These are phyloP conservation scores for Danio tinwini DNA, from an alignment of 2,797 vertebrate species.

Conservation along the genomic window DNA sequence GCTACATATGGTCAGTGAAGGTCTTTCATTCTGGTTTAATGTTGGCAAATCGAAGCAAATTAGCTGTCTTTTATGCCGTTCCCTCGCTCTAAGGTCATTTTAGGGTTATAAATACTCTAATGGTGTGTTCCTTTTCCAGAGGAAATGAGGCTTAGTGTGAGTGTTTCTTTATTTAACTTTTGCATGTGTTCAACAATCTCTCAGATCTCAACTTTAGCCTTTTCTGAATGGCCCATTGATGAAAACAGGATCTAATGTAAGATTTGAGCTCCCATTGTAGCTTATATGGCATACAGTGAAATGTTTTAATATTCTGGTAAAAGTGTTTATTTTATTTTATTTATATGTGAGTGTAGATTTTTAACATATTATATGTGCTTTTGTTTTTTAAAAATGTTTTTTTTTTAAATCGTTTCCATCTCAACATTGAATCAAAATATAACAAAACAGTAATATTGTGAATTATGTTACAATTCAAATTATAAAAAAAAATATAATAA, in stretches of 20 bases:
- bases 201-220: slow-evolving; percentile 30
- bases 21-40: slow-evolving; percentile 6
- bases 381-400: background rate
- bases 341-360: background rate
- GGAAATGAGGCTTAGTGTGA: slow-evolving; percentile 47
- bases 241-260: slow-evolving; percentile 24
- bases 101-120: slow-evolving; percentile 45
- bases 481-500: no score
- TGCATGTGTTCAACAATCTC: slow-evolving; percentile 44
- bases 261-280: background rate
- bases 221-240: slow-evolving; percentile 42
- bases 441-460: background rate
- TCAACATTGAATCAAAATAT: background rate
- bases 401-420: background rate
- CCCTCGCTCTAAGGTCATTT: slow-evolving; percentile 17
- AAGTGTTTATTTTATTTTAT: background rate
- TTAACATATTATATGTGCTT: no score
- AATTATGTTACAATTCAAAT: no score
- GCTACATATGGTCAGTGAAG: background rate
- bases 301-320: background rate
- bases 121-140: slow-evolving; percentile 45
- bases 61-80: slow-evolving; percentile 20
- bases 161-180: slow-evolving; percentile 49
- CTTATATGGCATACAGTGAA: background rate
- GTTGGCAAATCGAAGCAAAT: slow-evolving; percentile 14